These are phyloP conservation scores for Platysternon megacephalum DNA, from an alignment of 2,113 vertebrate genomes.

Conservation along the genomic window DNA sequence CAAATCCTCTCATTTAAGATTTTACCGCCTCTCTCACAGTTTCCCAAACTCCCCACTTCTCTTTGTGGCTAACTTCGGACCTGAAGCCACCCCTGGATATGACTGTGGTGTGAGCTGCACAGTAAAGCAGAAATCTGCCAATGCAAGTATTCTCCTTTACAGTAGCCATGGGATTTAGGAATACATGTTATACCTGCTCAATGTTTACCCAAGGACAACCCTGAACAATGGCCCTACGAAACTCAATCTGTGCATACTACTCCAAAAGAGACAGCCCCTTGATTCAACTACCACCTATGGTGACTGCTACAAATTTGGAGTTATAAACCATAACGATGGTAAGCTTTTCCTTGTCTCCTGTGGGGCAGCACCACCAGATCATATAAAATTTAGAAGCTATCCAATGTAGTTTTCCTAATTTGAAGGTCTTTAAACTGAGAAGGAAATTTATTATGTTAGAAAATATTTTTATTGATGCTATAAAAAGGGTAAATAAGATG, in stretches of 20 bases:
- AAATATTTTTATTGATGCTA: background rate
- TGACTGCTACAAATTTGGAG: background rate
- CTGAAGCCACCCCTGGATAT: background rate
- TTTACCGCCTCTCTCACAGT: background rate
- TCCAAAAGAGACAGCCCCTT: background rate
- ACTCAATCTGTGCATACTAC: background rate
- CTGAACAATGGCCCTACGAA: background rate
- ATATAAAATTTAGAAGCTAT: background rate
- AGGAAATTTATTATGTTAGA: background rate
- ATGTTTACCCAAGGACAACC: accelerated
- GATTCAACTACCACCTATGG: background rate
- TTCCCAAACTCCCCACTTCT: background rate
- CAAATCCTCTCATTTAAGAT: background rate
- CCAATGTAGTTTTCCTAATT: background rate
- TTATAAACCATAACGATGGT: background rate
- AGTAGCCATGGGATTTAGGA: background rate
- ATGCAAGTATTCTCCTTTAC: background rate
- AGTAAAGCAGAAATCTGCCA: background rate
- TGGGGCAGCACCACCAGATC: background rate
- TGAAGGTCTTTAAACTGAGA: background rate
- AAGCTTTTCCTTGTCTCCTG: background rate
- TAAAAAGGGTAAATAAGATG: background rate
- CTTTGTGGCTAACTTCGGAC: background rate
- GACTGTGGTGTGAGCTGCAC: background rate
- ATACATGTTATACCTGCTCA: background rate